Conservation (phyloP, 2,797 vertebrate species). For the Periophthalmus magnuspinnatus region DNA sequence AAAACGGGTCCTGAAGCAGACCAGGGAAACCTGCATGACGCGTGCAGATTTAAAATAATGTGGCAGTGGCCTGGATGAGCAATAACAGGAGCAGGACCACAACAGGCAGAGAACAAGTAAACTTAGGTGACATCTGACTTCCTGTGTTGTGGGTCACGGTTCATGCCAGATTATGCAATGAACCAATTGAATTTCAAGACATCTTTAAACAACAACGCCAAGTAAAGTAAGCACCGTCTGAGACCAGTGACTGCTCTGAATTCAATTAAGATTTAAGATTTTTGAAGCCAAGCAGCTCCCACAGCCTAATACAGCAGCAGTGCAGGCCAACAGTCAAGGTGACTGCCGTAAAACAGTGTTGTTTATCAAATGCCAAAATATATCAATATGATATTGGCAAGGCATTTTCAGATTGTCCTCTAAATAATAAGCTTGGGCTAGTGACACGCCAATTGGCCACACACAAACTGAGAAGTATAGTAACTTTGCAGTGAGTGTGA, state of each 20-base stretch:
- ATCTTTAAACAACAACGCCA: not conserved
- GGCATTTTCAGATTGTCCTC: conserved; percentile 15
- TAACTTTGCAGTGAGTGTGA: not conserved
- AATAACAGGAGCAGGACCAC: conserved; percentile 18
- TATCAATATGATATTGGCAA: conserved; percentile 14
- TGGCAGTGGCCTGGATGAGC: conserved; percentile 32
- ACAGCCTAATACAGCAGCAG: conserved; percentile 2
- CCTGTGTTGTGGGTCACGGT: conserved; percentile 18
- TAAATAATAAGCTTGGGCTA: conserved; percentile 4
- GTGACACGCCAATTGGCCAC: conserved; percentile 2
- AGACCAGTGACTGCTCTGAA: not conserved
- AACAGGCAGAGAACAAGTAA: conserved; percentile 15
- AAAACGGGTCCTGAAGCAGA: conserved; percentile 60
- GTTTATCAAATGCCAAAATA: conserved; percentile 9
- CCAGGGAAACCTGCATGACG: conserved; percentile 35
- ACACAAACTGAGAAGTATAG: not conserved
- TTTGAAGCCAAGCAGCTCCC: not conserved
- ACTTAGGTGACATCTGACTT: conserved; percentile 27
- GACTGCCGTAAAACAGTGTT: conserved; percentile 7
- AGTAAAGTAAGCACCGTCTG: not conserved
- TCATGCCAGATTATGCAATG: not conserved
- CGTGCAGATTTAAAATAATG: conserved; percentile 53
- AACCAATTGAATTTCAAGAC: not conserved
- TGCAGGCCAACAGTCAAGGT: conserved; percentile 7
- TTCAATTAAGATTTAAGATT: not conserved